Conservation (phyloP, 2,888 invertebrate genomes). For the Coremacera marginata region DNA sequence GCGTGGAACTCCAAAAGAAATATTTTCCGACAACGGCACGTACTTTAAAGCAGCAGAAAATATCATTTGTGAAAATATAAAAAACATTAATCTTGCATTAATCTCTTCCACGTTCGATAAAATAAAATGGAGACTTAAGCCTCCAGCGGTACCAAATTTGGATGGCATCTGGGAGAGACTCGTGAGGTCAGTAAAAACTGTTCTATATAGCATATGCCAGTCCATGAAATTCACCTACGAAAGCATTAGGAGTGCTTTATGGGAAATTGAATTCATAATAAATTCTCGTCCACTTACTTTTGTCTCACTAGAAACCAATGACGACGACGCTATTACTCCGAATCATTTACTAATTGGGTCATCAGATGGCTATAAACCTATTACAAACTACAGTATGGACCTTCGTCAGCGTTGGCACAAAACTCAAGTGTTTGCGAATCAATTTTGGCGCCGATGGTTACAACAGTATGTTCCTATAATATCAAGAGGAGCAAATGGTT, state of each 20-base stretch:
- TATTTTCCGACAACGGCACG: constrained; percentile 25
- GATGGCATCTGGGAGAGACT: constrained; percentile 12
- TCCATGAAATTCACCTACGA: constrained; percentile 42
- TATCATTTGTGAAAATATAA: not conserved
- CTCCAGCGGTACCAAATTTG: not conserved
- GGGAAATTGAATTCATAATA: constrained; percentile 44
- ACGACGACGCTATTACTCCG: constrained; percentile 46
- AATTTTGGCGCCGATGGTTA: too few relatives aligned
- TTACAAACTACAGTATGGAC: not conserved
- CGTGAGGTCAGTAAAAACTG: constrained; percentile 36
- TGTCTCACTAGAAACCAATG: constrained; percentile 29
- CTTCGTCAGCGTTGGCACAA: not conserved
- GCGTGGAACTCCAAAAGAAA: constrained; percentile 26
- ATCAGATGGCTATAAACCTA: not conserved
- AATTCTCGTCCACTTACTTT: constrained; percentile 39
- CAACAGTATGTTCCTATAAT: not conserved
- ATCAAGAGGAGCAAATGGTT: not conserved
- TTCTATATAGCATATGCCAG: constrained; percentile 26
- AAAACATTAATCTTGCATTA: not conserved
- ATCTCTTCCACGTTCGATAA: not conserved
- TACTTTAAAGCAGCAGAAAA: constrained; percentile 30
- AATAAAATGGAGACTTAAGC: not conserved
- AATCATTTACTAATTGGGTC: constrained; percentile 34
- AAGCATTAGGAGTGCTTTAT: constrained; percentile 36
- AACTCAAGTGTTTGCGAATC: constrained; percentile 10